These are phyloP conservation scores for Columba guinea DNA, from an alignment of 2,797 vertebrate species.

Conservation along the genomic window DNA sequence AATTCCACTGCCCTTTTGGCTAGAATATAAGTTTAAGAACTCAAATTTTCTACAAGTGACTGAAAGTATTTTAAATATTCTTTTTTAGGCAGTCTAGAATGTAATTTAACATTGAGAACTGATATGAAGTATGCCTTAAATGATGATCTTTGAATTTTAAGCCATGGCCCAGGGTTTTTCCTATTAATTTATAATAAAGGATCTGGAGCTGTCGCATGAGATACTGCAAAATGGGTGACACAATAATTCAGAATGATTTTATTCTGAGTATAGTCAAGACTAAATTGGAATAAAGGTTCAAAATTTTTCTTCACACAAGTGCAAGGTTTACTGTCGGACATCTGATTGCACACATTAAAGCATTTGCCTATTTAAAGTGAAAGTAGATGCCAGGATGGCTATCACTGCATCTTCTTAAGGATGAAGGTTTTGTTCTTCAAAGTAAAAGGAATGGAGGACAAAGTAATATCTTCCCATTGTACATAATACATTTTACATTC, in stretches of 20 bases:
- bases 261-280: background rate
- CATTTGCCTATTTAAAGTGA: background rate
- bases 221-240: background rate
- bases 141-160: background rate
- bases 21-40: background rate
- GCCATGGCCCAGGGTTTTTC: background rate
- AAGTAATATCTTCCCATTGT: background rate
- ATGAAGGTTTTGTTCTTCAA: background rate
- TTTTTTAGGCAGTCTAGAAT: background rate
- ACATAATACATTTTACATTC: background rate
- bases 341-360: background rate
- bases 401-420: background rate
- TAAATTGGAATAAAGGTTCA: background rate
- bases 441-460: background rate
- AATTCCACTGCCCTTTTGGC: background rate
- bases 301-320: fast-evolving
- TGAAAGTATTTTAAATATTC: background rate
- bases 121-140: background rate
- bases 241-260: background rate
- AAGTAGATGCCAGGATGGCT: background rate
- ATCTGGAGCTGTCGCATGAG: background rate
- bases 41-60: background rate
- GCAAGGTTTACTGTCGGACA: background rate
- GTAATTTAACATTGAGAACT: background rate
- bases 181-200: background rate